Base-by-base conservation (phyloP, 2,797 vertebrate species). In the Lophius americanus region DNA sequence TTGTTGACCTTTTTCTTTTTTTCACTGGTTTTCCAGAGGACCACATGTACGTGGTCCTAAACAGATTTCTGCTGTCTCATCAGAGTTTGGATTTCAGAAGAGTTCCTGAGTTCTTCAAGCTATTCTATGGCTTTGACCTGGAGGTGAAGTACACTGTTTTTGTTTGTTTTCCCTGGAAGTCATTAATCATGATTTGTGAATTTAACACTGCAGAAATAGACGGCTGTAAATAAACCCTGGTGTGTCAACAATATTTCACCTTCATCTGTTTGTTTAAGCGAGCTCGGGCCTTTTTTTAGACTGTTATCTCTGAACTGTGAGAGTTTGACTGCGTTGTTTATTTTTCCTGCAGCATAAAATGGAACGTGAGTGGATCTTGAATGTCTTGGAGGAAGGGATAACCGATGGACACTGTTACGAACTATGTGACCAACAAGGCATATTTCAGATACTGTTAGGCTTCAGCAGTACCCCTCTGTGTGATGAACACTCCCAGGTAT, bases 41-140 rank as follows among this genome's bases (percentile, higher is more conserved):
- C 42, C 95, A 98, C 89, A 98, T 98, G 96, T 98, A 98, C 62
- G 43, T 96, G 83, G 95, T 94, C 77, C 60, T 98, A 14, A 97
- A 93, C 91, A 92, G 86, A 70, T 98, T 98, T 76, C 94, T 99
- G 83, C 87, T 99, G 70, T 95, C 95, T 5, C 96, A 95, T 8
- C 95, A 97, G 72, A 94, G 94, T 85, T 75, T 99, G 93, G 94
- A 98, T 75, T 88, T 96, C 83, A 94, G 84, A 83, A 95, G 95
- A 84, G 92, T 98, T 37, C 98, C 98, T 0, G 95, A 94, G 33
- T 99, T 98, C 93, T 98, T 96, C 90, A 96, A 95, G 79, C 92
- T 98, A 52, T 98, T 99, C 87, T 98, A 95, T 85, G 95, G 96
- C 87, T 97, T 94, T 55, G 95, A 97, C 85, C 76, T 95, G 2